Percentiles rank a stretch among this genome's conserved stretches.
Conservation (phyloP, 1,140 invertebrate genomes). For the Babylonia areolata region DNA sequence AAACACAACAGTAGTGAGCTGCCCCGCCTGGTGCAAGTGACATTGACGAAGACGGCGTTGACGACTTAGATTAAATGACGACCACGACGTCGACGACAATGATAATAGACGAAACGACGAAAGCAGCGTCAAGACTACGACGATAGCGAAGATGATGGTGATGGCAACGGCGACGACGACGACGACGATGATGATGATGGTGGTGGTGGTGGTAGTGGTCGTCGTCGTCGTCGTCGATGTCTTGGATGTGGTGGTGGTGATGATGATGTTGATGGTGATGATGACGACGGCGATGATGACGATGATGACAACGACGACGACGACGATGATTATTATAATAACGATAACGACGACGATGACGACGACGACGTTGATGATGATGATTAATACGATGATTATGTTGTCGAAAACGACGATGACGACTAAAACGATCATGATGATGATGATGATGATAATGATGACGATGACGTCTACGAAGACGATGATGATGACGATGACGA, state of each 20-base stretch:
- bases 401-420: neutral
- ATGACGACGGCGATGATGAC: too few species aligned
- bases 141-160: neutral
- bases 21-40: too few species aligned
- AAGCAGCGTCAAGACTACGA: too few species aligned
- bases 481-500: neutral
- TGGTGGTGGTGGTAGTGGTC: neutral
- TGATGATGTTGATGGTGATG: neutral
- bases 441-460: constrained; percentile 3
- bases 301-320: neutral
- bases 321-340: too few species aligned
- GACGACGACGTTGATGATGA: neutral
- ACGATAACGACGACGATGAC: neutral
- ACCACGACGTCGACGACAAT: neutral
- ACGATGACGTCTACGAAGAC: neutral
- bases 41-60: too few species aligned
- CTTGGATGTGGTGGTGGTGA: neutral
- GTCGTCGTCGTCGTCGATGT: neutral
- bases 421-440: neutral
- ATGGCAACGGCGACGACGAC: neutral
- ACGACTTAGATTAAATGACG: neutral
- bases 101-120: neutral
- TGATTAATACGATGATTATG: neutral
- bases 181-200: neutral
- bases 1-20: too few species aligned